Base-by-base conservation (phyloP, 2,797 vertebrate species). In the Pitangus sulphuratus region DNA sequence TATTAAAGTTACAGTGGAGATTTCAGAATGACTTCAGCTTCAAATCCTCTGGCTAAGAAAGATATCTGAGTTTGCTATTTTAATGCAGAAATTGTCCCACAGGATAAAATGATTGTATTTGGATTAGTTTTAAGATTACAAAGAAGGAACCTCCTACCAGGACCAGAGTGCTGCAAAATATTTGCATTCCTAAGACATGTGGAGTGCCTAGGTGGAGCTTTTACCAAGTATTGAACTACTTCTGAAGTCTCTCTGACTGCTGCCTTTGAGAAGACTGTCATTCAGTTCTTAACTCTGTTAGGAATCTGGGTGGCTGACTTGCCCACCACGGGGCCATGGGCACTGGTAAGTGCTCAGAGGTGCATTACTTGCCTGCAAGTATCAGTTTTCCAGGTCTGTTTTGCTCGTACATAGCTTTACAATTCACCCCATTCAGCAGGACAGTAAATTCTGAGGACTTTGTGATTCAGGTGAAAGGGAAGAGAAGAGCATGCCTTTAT, bases 161-260 rank as follows among this genome's bases (percentile, higher is more conserved):
- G 57, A 91, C 90, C 79, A 75, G 56, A 64, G 45, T 39, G n/a
- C 72, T 64, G 85, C 68, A 88, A 95, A 95, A 91, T 93, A 87
- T 71, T 85, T 83, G 64, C 62, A 60, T 95, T 96, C 89, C 82
- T 85, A 53, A 74, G 45, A 74, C 26, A 13, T 4, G 56, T 20
- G 37, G 56, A 77, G 60, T 65, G 61, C 53, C 72, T 89, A 68
- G 87, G 89, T 95, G 76, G 79, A 95, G 87, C 48, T 91, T 94
- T 72, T 68, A 74, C 58, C 21, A 45, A 87, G 35, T 42, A 68
- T 71, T 30, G 77, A 85, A 37, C 42, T 45, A 37, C 42, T 88
- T 74, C 61, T 83, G 60, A 80, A 74, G 40, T 45, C 37, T 84
- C 28, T 65, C 54, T 47, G 37, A 51, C 2, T 30, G 2, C 35